A percentile compares a stretch with the other conserved stretches of the same genome.
These are phyloP conservation scores for Platycnemis pennipes DNA, from an alignment of 2,888 invertebrate genomes.

Conservation along the genomic window DNA sequence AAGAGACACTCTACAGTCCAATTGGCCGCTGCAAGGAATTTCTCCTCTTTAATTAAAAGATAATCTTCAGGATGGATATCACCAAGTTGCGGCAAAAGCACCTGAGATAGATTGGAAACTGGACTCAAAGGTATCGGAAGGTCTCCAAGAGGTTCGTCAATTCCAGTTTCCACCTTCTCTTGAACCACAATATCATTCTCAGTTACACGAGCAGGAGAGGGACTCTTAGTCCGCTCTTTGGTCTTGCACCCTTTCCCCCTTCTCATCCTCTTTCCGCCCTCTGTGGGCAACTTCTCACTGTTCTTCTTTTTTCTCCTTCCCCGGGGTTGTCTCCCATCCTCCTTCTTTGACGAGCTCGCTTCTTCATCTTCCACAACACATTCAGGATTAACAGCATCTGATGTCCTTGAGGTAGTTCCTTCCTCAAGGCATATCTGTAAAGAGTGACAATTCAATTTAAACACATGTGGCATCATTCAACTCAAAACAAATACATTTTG, in stretches of 20 bases:
- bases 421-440: constrained; percentile 48
- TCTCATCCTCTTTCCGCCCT: background rate
- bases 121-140: constrained; percentile 27
- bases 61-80: constrained; percentile 75
- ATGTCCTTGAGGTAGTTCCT: background rate
- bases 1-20: constrained; percentile 67
- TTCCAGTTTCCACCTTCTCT: background rate
- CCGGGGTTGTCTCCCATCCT: background rate
- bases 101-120: background rate
- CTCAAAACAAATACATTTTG: too few relatives aligned
- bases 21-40: constrained; percentile 73
- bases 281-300: background rate
- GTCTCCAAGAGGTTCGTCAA: background rate
- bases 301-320: constrained; percentile 36
- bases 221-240: background rate
- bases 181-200: constrained; percentile 10
- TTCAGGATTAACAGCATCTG: background rate
- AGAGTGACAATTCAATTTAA: background rate
- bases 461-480: too few relatives aligned
- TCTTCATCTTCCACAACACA: background rate
- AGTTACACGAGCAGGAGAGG: background rate
- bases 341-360: background rate
- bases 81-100: constrained; percentile 72
- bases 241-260: constrained; percentile 17
- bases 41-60: constrained; percentile 75